Base-by-base conservation (phyloP, 2,113 vertebrate species). In the Sigmodon hispidus region DNA sequence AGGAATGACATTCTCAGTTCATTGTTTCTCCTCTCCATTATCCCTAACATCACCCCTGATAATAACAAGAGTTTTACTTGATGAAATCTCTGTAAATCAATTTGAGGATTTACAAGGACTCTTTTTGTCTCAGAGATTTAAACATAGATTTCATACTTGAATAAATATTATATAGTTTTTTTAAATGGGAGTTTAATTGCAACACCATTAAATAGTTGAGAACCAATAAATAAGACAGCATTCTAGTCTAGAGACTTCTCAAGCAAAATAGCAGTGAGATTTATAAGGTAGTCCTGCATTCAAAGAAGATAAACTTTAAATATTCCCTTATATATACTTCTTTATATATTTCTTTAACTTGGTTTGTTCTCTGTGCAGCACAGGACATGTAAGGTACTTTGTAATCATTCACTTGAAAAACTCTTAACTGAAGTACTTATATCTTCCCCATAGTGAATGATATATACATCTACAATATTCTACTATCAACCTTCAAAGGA, bases 191-290 rank as follows among this genome's bases (percentile, higher is more conserved):
- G 52, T 45, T 95, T 94, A 93, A 96, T 50, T 65, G 21, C 89
- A 97, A 83, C 83, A 72, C 61, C 91, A 91, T 89, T 96, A 97
- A 97, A 86, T 88, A 94, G 91, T 40, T 89, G 50, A 91, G 61
- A 96, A 76, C n/a, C 57, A 96, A 97, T 96, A 96, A 98, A 97
- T 96, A 96, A 96, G 73, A 36, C 45, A 65, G 8, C 93, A 96
- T 97, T 97, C 94, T 93, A 93, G 86, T 45, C n/a, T n/a, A 96
- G 93, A 86, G n/a, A 76, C 90, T 73, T 86, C 88, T 93, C 94
- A 83, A 95, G 45, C 81, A 76, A 96, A 88, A 57, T 73, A 92
- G 6, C 52, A 90, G 89, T 95, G 67, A 95, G 86, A 92, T 94
- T 72, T 97, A 81, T 96, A 93, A 96, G 95, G 55, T 24, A 84